Percentiles rank a stretch among this genome's conserved stretches.
Evolutionary conservation across 2,113 vertebrate species (phyloP).

Genomic region (Cettia cetti): DNA sequence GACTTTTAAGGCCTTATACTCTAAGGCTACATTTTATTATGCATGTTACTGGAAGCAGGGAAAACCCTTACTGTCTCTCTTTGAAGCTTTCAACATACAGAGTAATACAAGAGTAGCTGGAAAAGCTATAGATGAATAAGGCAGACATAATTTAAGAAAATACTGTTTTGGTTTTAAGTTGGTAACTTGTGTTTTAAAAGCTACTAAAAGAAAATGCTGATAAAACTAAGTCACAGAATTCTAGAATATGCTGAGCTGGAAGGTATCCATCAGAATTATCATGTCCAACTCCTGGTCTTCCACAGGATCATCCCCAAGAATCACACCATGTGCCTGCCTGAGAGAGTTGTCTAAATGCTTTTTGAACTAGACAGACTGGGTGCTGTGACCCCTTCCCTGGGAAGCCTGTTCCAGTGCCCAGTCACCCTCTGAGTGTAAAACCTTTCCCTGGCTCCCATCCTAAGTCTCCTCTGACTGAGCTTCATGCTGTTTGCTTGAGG

Average conservation of each 20-base stretch:
- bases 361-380: neutral
- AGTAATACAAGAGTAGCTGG: neutral
- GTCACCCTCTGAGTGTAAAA: neutral
- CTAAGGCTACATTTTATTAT: neutral
- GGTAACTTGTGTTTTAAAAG: neutral
- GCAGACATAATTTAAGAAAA: neutral
- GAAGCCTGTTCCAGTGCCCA: neutral
- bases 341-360: neutral
- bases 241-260: neutral
- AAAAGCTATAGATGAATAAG: neutral
- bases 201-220: neutral
- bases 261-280: neutral
- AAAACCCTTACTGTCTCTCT: neutral
- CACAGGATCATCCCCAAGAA: neutral
- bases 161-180: neutral
- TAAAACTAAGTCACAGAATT: neutral
- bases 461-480: neutral
- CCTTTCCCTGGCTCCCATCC: neutral
- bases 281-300: neutral
- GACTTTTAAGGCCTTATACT: neutral
- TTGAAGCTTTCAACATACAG: neutral
- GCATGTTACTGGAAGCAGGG: neutral
- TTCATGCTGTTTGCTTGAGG: rapidly evolving
- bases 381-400: neutral
- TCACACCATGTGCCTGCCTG: neutral